phyloP scores from a whole-genome alignment of 2,888 invertebrate species.

The Calliopum simillimum region DNA sequence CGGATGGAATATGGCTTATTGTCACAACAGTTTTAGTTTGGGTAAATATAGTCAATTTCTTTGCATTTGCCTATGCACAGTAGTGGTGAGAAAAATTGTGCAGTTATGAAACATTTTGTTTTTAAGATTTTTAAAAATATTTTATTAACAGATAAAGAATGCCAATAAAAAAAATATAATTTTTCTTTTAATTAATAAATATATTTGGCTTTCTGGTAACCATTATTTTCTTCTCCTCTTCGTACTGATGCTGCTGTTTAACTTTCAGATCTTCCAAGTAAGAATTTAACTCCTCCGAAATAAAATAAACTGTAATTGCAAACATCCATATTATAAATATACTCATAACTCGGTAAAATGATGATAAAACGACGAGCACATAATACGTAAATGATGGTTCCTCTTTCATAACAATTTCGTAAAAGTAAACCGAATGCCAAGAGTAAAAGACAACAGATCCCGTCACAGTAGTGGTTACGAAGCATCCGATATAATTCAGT shows the following conservation, averaged over 20 bases:
- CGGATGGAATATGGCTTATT: too few species aligned
- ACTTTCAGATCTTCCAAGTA: too few species aligned
- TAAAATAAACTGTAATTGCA: slow-evolving; percentile 41
- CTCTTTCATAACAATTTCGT: slow-evolving; percentile 44
- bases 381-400: slow-evolving; percentile 44
- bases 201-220: neutral
- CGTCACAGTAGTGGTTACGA: neutral
- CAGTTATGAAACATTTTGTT: too few species aligned
- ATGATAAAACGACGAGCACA: slow-evolving; percentile 46
- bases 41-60: too few species aligned
- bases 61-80: too few species aligned
- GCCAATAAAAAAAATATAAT: neutral
- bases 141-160: too few species aligned
- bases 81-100: too few species aligned
- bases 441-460: slow-evolving; percentile 38
- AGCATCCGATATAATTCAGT: slow-evolving; percentile 32
- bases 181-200: neutral
- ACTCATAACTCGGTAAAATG: slow-evolving; percentile 49
- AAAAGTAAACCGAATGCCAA: slow-evolving; percentile 50
- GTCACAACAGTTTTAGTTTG: too few species aligned
- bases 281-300: slow-evolving; percentile 45
- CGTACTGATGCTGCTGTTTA: too few species aligned
- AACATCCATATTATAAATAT: slow-evolving; percentile 46
- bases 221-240: neutral
- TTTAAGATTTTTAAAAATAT: too few species aligned